Base-by-base conservation (phyloP, 2,113 vertebrate genomes). In the Equus przewalskii region DNA sequence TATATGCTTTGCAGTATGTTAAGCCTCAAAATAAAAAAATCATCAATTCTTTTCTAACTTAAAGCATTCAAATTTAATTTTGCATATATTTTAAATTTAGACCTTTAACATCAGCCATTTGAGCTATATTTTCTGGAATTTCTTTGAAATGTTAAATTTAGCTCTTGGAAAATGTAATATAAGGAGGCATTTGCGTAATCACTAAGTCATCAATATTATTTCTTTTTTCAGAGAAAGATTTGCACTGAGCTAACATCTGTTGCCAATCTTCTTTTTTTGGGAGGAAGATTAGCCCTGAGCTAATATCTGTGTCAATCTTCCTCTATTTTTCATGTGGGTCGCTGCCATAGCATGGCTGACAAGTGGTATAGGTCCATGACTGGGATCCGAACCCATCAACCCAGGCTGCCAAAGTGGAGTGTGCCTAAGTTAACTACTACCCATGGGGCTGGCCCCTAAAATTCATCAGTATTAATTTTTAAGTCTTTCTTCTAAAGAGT, bases 401-500 rank as follows among this genome's bases (percentile, higher is more conserved):
- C 36, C 36, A 41, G 36, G 36, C 36, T 41, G 36, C 36, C 36
- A 41, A 41, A 41, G 36, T 41, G 36, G 36, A 41, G 36, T 41
- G 36, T 41, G 36, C 36, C 36, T 41, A 41, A 41, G 3, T 41
- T 41, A 41, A 41, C 36, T 41, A 41, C 36, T 41, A 41, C 36
- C 36, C 36, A 41, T 41, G 36, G 36, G 36, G 36, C 36, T 41
- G 36, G 36, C 36, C 36, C 36, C 36, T 41, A 90, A 95, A 98
- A 97, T 78, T 94, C 6, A 79, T 15, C 80, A 95, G 7, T 82
- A 89, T 90, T 89, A 36, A n/a, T 87, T 60, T 72, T 21, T 70
- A 89, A 92, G 62, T 88, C 21, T 95, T 41, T 73, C 30, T 65
- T 95, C 19, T 26, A 93, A 89, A 89, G 28, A 97, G 90, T 83